Conservation (phyloP, 2,113 vertebrate genomes). For the Rhinolophus sinicus region DNA sequence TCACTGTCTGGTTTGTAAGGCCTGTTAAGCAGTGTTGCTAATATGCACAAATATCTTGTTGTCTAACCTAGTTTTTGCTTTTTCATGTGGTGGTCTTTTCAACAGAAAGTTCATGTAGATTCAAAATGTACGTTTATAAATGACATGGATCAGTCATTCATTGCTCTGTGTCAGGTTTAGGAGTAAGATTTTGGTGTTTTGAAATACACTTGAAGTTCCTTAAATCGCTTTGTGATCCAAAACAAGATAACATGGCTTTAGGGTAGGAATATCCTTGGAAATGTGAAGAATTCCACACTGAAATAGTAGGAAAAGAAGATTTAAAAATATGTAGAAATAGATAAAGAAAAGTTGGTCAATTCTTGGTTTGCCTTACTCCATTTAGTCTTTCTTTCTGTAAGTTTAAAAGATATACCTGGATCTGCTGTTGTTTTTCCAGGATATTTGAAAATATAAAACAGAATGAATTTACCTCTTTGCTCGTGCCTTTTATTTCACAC, state of each 20-base stretch:
- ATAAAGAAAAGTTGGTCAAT: background rate
- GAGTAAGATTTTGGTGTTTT: background rate
- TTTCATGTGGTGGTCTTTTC: background rate
- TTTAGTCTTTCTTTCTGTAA: background rate
- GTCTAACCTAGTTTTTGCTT: background rate
- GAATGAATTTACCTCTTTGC: background rate
- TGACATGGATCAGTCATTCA: background rate
- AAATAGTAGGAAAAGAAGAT: background rate
- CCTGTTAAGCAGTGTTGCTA: too few species aligned
- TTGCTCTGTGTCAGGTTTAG: background rate
- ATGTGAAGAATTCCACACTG: background rate
- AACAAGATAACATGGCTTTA: background rate
- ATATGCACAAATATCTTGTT: background rate
- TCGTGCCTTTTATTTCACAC: background rate
- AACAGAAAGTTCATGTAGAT: background rate
- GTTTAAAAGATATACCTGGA: background rate
- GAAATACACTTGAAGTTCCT: background rate
- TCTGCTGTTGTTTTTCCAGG: background rate
- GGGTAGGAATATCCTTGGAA: background rate
- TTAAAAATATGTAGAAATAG: background rate
- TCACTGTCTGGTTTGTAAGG: background rate
- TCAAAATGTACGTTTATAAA: background rate
- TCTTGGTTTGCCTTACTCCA: background rate
- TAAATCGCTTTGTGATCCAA: background rate
- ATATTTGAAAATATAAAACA: background rate